Conservation (phyloP, 2,797 vertebrate species). For the Phylloscopus collybita region DNA sequence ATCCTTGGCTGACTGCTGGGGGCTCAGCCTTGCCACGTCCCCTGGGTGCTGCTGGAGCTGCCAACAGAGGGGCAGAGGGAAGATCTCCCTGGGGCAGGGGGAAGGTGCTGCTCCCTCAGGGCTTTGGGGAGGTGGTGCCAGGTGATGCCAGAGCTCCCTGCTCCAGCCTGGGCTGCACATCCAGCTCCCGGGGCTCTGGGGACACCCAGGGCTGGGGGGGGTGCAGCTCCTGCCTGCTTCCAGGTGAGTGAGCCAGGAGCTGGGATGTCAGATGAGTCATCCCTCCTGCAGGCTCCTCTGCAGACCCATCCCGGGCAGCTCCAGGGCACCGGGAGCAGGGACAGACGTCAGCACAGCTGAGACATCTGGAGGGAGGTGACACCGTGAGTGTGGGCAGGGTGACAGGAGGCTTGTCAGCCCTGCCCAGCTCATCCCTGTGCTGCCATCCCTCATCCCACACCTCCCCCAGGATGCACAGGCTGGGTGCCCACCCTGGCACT, state of each 20-base stretch:
- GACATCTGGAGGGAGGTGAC: background rate
- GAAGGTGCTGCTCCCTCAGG: background rate
- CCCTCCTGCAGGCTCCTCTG: background rate
- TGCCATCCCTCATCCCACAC: background rate
- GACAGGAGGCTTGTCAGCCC: background rate
- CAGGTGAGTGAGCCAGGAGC: background rate
- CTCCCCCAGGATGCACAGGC: rapidly evolving
- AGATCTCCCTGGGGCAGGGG: background rate
- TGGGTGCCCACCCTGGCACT: background rate
- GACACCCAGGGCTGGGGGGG: background rate
- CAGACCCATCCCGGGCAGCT: background rate
- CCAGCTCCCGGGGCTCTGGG: background rate
- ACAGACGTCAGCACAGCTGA: background rate
- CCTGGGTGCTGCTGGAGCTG: background rate
- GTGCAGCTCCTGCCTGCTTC: background rate
- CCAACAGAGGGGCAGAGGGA: background rate
- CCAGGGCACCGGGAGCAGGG: background rate
- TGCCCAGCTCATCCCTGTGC: background rate
- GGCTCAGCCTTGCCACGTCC: background rate
- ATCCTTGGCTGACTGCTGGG: background rate
- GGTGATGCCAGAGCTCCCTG: background rate
- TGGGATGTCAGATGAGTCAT: background rate
- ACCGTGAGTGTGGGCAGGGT: background rate
- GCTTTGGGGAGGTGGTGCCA: rapidly evolving
- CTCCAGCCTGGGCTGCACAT: background rate